Conservation (phyloP, 1,140 invertebrate genomes). For the Popillia japonica region DNA sequence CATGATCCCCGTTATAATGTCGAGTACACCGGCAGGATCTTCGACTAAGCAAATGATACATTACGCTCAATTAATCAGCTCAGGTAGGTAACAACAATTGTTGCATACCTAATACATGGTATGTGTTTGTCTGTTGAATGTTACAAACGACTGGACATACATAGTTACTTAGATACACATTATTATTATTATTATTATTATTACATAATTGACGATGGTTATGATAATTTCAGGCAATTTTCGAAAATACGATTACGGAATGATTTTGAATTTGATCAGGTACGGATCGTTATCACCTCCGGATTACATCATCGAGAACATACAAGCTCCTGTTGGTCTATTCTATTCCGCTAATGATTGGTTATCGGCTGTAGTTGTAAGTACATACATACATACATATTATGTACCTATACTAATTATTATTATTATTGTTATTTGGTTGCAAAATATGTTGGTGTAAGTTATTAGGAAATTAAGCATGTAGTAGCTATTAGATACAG, state of each 20-base stretch:
- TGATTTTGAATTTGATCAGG: slow-evolving; percentile 47
- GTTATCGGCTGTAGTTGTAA: slow-evolving; percentile 2
- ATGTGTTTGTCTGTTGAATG: no score
- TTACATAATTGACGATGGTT: no score
- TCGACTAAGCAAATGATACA: slow-evolving; percentile 35
- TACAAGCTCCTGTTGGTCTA: slow-evolving; percentile 48
- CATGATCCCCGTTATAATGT: slow-evolving; percentile 33
- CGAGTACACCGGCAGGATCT: slow-evolving; percentile 28
- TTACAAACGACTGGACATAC: no score
- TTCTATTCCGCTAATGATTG: neutral
- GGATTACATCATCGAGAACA: no score
- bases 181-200: no score
- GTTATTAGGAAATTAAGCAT: no score
- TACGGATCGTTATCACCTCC: slow-evolving; percentile 59
- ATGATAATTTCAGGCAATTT: slow-evolving; percentile 66
- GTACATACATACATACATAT: neutral
- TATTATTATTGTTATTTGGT: neutral
- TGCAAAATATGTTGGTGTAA: no score
- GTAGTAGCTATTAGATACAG: no score
- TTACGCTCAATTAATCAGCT: neutral
- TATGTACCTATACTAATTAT: neutral
- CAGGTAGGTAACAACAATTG: no score
- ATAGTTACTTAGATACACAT: no score
- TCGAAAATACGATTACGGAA: slow-evolving; percentile 71
- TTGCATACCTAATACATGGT: no score